These are phyloP conservation scores for Meta bourneti DNA, from an alignment of 2,888 invertebrate genomes.

Conservation along the genomic window DNA sequence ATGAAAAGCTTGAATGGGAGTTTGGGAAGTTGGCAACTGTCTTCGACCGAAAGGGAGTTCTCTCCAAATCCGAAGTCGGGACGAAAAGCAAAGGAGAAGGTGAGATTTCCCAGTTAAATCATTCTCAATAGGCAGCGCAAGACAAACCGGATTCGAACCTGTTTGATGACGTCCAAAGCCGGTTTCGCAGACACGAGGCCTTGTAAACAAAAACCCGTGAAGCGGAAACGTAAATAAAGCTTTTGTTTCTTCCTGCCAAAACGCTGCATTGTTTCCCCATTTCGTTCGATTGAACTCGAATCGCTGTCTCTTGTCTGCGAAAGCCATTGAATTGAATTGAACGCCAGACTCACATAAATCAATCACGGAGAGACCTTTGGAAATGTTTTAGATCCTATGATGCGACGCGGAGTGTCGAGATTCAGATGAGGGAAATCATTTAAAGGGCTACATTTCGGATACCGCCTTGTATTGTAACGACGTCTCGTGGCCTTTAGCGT, in stretches of 20 bases:
- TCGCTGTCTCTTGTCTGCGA: neutral
- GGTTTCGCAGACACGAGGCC: constrained; percentile 68
- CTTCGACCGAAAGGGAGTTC: constrained; percentile 46
- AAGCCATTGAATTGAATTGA: neutral
- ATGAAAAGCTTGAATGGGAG: neutral
- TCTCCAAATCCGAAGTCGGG: constrained; percentile 5
- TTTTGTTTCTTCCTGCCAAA: constrained; percentile 61
- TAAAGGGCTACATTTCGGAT: neutral
- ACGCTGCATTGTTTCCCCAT: constrained; percentile 56
- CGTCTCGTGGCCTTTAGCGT: neutral
- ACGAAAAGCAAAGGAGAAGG: neutral
- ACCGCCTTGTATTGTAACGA: neutral
- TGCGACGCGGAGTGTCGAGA: too few relatives aligned
- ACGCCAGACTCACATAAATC: neutral
- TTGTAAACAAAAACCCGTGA: constrained; percentile 74
- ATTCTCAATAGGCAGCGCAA: constrained; percentile 49
- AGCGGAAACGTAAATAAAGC: constrained; percentile 76
- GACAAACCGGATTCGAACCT: constrained; percentile 72
- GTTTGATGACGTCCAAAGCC: constrained; percentile 72
- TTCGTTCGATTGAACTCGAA: constrained; percentile 50
- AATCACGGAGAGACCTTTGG: neutral
- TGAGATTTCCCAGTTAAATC: constrained; percentile 37
- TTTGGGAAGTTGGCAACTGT: neutral
- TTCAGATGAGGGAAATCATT: too few relatives aligned
- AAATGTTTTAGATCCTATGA: neutral